phyloP scores from a whole-genome alignment of 2,797 vertebrate species.

The Gymnothorax javanicus region DNA sequence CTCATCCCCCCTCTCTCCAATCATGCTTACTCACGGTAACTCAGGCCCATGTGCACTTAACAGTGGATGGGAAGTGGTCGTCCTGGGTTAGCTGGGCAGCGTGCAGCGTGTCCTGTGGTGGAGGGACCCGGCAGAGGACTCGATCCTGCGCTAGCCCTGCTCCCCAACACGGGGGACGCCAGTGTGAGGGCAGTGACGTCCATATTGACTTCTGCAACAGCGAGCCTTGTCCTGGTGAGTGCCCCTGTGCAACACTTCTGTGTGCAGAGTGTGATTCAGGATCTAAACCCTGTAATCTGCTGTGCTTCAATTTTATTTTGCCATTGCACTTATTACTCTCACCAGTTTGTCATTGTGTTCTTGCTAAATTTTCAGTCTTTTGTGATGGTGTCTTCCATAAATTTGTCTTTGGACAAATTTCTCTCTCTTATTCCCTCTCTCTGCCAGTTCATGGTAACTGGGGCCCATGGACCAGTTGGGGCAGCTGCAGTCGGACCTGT shows the following conservation, averaged over 20 bases:
- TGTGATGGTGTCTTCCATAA: not conserved
- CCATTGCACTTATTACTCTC: not conserved
- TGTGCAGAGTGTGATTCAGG: not conserved
- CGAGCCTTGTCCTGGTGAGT: constrained; percentile 91
- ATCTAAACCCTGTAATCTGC: not conserved
- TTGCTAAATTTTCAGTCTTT: not conserved
- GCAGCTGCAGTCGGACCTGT: constrained; percentile 87
- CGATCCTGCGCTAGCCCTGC: constrained; percentile 85
- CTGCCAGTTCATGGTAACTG: constrained; percentile 87
- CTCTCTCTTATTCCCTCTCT: not conserved
- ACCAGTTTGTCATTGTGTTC: not conserved
- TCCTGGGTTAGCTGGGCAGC: constrained; percentile 87
- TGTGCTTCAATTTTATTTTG: not conserved
- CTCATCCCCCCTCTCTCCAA: not conserved
- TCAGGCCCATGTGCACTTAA: not conserved
- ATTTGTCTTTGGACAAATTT: not conserved
- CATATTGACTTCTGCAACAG: constrained; percentile 93
- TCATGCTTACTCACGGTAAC: not conserved
- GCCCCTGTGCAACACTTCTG: not conserved
- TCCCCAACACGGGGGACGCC: constrained; percentile 82
- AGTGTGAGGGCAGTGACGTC: constrained; percentile 86
- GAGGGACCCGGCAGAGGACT: constrained; percentile 85
- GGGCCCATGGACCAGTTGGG: constrained; percentile 92
- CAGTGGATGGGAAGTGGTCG: constrained; percentile 95
- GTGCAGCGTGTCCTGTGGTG: constrained; percentile 90